Base-by-base conservation (phyloP, 2,113 vertebrate genomes). In the Hyperopisus bebe region DNA sequence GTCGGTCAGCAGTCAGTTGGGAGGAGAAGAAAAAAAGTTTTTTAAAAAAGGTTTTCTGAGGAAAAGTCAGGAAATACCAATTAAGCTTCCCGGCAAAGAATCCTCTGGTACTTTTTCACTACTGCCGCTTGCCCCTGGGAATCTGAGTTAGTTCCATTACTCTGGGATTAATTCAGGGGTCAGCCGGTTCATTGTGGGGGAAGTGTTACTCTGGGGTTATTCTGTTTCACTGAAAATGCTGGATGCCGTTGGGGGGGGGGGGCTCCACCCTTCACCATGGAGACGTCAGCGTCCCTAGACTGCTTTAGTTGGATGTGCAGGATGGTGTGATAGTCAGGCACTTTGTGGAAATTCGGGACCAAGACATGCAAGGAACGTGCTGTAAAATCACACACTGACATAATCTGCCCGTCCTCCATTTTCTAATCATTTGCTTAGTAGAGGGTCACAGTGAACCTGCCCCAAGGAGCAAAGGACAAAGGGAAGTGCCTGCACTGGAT, bases 161-260 rank as follows among this genome's bases (percentile, higher is more conserved):
- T 94, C 92, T 91, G 92, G 90, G 91, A 91, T 91, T 94, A 39
- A 91, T 93, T 90, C 92, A 88, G 92, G 91, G 66, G 89, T 94
- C 66, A 91, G 42, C 70, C 2, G 8, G 88, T 88, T 88, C 39
- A 31, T 44, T n/a, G 21, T 9, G 31, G 84, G 21, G 47, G n/a
- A 5, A 27, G 47, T 27, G 48, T 27, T 42, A 39, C 3, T 19
- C 19, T 19, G 51, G 35, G 87, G 85, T 50, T 86, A 35, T 42
- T 46, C 19, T 24, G 39, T 44, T 87, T 87, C 47, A 9, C 13
- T 17, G 11, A 8, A 87, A 53, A 19, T 35, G 17, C 48, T 13
- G 85, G 85, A 51, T 44, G 13, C 47, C 48, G 5, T 53, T 48
- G 15, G 46, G 42, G 10, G 21, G 47, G 44, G 19, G 17, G 44